These are phyloP conservation scores for Cataglyphis altisquamis DNA, from an alignment of 2,888 invertebrate genomes.

Conservation along the genomic window DNA sequence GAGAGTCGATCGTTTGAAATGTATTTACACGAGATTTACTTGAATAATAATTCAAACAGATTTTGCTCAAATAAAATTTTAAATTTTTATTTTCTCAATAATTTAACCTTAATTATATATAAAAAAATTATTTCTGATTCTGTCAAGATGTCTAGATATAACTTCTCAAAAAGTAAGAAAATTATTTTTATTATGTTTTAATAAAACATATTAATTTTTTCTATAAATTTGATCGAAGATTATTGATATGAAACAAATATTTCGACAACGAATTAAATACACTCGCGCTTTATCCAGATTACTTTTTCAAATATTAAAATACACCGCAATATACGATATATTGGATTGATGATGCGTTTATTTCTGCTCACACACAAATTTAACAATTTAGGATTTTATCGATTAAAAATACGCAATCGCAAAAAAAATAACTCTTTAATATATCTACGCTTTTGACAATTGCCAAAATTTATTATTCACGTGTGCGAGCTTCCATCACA, in stretches of 20 bases:
- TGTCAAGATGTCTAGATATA: neutral
- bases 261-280: neutral
- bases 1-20: conserved; percentile 69
- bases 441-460: neutral
- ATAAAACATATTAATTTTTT: conserved; percentile 4
- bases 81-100: neutral
- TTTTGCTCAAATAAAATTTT: neutral
- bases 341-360: neutral
- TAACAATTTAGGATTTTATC: neutral
- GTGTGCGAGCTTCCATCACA: neutral
- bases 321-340: neutral
- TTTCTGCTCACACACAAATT: neutral
- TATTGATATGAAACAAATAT: conserved; percentile 1
- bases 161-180: neutral
- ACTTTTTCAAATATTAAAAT: conserved; percentile 32
- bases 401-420: neutral
- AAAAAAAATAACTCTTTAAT: neutral
- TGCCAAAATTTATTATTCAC: conserved; percentile 31
- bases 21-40: conserved; percentile 64
- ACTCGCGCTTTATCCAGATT: neutral
- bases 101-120: neutral
- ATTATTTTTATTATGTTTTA: neutral
- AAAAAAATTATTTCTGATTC: neutral
- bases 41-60: neutral
- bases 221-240: conserved; percentile 10